Evolutionary conservation across 2,888 invertebrate genomes (phyloP), one percentile per base, ranked within the genome.

Genomic region (Dascillus cervinus): DNA sequence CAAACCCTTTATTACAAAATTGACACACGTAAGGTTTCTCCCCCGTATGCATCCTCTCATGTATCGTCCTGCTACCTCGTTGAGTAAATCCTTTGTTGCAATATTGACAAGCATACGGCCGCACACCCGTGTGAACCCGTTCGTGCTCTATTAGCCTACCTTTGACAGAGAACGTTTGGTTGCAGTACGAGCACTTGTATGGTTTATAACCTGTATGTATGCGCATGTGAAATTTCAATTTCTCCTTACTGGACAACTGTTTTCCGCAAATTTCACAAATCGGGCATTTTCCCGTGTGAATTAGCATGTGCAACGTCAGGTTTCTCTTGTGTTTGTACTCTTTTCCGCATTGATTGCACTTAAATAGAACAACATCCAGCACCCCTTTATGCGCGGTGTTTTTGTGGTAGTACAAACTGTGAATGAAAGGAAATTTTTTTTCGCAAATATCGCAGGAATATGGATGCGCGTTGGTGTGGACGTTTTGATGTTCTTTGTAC

Each of bases 401-500:
- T n/a, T n/a, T n/a, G 32, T 60, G 60, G 3, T 49, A 47, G 11
- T 47, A 37, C 3, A 61, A 38, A 28, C 53, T 53, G 31, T 73
- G 69, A 3, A 62, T 58, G 38, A 56, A 63, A 3, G 69, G 66
- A 34, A 70, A 72, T 10, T 62, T 62, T 37, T 70, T 69, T 25
- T 65, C 64, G 39, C 72, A 73, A 13, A 71, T 66, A 34, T 70
- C 64, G 39, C 72, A 73, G 8, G 62, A 62, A 26, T 71, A 60
- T 30, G 70, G 70, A 23, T 66, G 67, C 22, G 69, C 64, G 24
- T 69, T 69, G 14, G 65, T 62, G 53, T 72, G 72, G 8, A 70
- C 69, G 48, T 73, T 73, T 47, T 67, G 65, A 52, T 75, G 74
- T 37, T 72, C 72, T 46, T 67, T 66, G 32, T 68, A 70, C 44